Percentiles rank a stretch among this genome's conserved stretches.
phyloP scores from a whole-genome alignment of 2,113 vertebrate species.

The Leptosomus discolor region DNA sequence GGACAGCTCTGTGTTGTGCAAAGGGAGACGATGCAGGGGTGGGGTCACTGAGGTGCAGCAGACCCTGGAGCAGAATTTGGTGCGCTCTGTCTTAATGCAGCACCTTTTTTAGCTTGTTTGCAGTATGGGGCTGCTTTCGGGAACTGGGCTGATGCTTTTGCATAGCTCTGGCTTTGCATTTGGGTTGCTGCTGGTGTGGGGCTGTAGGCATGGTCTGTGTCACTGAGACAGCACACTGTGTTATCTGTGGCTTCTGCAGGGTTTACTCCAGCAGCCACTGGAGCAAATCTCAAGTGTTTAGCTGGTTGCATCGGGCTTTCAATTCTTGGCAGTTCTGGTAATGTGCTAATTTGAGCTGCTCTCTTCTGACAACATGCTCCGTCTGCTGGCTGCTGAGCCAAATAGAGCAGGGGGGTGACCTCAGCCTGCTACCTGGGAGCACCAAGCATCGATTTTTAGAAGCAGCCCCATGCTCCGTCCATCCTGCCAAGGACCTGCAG shows the following conservation, averaged over 20 bases:
- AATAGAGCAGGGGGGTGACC: not conserved
- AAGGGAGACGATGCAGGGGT: no score
- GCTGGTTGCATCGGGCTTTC: constrained; percentile 9
- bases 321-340: constrained; percentile 41
- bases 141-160: not conserved
- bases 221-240: rapidly evolving
- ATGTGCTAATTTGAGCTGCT: constrained; percentile 31
- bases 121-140: not conserved
- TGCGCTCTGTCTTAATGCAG: not conserved
- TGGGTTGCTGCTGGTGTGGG: not conserved
- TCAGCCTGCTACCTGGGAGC: not conserved
- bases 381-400: constrained; percentile 1
- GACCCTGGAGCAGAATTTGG: not conserved
- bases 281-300: constrained; percentile 22
- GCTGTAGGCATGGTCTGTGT: not conserved
- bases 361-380: not conserved
- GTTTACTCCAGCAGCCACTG: not conserved
- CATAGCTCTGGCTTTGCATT: not conserved
- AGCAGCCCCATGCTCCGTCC: not conserved
- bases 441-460: rapidly evolving
- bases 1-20: not conserved
- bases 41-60: not conserved
- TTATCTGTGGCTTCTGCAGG: not conserved
- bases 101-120: not conserved
- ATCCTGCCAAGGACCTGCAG: not conserved